These are phyloP conservation scores for Lynx canadensis DNA, from an alignment of 2,113 vertebrate species.

Conservation along the genomic window DNA sequence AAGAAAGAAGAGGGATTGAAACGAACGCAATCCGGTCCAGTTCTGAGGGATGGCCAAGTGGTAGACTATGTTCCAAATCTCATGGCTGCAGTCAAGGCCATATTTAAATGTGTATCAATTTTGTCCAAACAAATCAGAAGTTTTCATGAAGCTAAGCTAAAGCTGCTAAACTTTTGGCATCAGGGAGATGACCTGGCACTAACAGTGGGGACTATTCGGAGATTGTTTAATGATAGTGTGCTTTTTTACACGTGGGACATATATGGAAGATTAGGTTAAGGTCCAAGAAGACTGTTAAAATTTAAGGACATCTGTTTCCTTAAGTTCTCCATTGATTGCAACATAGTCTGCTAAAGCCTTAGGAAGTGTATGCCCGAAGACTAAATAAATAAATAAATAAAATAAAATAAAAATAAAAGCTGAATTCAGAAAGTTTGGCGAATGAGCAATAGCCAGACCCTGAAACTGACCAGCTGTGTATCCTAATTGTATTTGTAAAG, in stretches of 20 bases:
- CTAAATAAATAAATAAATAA: background rate
- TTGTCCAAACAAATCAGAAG: background rate
- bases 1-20: background rate
- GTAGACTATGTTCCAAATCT: background rate
- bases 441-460: background rate
- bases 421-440: background rate
- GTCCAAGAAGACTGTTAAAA: background rate
- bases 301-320: background rate
- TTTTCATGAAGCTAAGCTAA: background rate
- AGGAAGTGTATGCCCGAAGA: background rate
- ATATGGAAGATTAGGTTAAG: background rate
- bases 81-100: background rate
- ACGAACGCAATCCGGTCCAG: background rate
- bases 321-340: background rate
- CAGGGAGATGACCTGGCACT: background rate
- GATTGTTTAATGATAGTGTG: background rate
- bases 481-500: slow-evolving; percentile 1
- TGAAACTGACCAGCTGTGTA: background rate
- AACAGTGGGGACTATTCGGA: background rate
- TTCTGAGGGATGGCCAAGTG: background rate
- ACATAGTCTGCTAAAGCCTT: background rate
- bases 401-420: background rate
- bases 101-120: background rate
- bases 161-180: background rate
- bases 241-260: background rate